These are phyloP conservation scores for Channa striata DNA, from an alignment of 2,797 vertebrate species.

Conservation along the genomic window DNA sequence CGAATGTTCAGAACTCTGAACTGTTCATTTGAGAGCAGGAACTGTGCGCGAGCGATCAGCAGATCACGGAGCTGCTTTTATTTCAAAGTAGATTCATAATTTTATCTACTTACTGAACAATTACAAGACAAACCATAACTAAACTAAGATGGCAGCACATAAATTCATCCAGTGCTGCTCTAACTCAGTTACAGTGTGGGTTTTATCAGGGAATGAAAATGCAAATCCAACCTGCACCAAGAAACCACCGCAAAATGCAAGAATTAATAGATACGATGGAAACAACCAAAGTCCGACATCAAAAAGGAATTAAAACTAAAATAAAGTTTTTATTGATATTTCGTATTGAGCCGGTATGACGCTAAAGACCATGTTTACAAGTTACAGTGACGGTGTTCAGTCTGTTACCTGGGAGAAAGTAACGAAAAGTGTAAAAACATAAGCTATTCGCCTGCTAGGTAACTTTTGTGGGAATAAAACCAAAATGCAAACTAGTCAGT, in stretches of 20 bases:
- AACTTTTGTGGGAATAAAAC: constrained; percentile 1
- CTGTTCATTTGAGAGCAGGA: not conserved
- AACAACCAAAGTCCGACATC: not conserved
- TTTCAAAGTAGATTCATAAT: not conserved
- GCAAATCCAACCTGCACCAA: not conserved
- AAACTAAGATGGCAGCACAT: not conserved
- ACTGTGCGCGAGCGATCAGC: not conserved
- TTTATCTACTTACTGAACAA: not conserved
- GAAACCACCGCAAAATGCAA: not conserved
- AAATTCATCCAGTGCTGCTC: not conserved
- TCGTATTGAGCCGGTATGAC: not conserved
- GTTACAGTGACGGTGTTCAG: not conserved
- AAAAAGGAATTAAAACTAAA: constrained; percentile 4
- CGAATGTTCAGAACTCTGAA: not conserved
- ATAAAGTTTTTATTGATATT: not conserved
- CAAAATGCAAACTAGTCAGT: not conserved
- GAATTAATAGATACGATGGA: not conserved
- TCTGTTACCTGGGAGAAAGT: not conserved
- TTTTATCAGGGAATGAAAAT: not conserved
- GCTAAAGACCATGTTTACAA: not conserved
- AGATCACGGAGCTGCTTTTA: not conserved
- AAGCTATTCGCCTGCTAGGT: not conserved
- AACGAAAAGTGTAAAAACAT: not conserved
- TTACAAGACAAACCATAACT: not conserved
- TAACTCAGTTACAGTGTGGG: constrained; percentile 7